These are phyloP conservation scores for Sternotherus odoratus DNA, from an alignment of 2,797 vertebrate species.

Conservation along the genomic window DNA sequence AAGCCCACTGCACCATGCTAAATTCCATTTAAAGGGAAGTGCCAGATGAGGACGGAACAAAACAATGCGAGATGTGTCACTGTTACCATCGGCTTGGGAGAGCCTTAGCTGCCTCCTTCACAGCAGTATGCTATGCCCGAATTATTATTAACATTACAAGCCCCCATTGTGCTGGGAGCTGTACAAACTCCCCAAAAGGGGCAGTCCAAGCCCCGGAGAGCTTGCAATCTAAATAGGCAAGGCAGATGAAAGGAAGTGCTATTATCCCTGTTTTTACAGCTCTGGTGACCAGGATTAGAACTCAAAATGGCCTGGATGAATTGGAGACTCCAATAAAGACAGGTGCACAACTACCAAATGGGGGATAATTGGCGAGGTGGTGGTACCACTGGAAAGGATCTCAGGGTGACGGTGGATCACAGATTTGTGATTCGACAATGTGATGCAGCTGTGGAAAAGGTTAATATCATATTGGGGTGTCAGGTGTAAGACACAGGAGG, in stretches of 20 bases:
- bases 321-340: no score
- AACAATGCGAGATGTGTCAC: slow-evolving; percentile 58
- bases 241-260: neutral
- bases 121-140: slow-evolving; percentile 12
- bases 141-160: neutral
- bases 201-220: neutral
- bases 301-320: no score
- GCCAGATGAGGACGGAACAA: slow-evolving; percentile 63
- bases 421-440: no score
- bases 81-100: slow-evolving; percentile 13
- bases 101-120: slow-evolving; percentile 31
- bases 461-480: no score
- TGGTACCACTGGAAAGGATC: no score
- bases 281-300: no score
- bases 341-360: no score
- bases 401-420: no score
- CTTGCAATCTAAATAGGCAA: neutral
- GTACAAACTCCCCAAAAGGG: neutral
- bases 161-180: neutral
- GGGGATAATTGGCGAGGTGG: no score
- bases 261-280: neutral
- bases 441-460: no score
- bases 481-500: no score
- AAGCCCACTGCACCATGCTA: slow-evolving; percentile 74
- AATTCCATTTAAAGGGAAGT: slow-evolving; percentile 68